Percentiles rank a stretch among this genome's conserved stretches.
phyloP scores from a whole-genome alignment of 1,140 invertebrate species.

The Orussus abietinus region DNA sequence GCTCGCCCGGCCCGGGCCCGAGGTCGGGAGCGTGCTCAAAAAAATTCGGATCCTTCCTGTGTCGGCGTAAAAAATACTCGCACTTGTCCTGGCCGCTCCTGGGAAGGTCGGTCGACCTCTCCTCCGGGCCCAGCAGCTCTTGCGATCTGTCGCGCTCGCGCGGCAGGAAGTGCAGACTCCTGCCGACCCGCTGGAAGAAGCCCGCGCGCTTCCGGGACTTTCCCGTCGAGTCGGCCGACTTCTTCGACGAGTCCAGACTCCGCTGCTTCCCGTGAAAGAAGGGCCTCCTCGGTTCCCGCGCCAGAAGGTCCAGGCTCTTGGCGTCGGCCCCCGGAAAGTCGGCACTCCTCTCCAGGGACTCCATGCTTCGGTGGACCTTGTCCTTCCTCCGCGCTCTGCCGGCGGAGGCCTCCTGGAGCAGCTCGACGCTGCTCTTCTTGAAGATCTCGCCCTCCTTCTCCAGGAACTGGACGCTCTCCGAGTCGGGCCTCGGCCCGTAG shows the following conservation, averaged over 20 bases:
- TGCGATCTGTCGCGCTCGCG: constrained; percentile 24
- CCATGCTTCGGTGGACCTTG: constrained; percentile 31
- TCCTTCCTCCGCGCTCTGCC: constrained; percentile 23
- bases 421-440: constrained; percentile 29
- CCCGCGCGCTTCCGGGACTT: constrained; percentile 28
- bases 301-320: constrained; percentile 31
- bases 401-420: constrained; percentile 20
- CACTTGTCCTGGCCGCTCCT: constrained; percentile 32
- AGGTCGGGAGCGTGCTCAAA: constrained; percentile 17
- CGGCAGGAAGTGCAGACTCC: constrained; percentile 36
- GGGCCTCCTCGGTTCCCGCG: constrained; percentile 19
- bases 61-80: constrained; percentile 34
- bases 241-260: constrained; percentile 31
- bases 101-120: constrained; percentile 14
- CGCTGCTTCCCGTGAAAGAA: constrained; percentile 29
- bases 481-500: constrained; percentile 16
- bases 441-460: constrained; percentile 37
- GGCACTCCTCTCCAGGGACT: constrained; percentile 28
- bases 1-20: background rate
- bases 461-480: constrained; percentile 30
- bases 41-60: constrained; percentile 26
- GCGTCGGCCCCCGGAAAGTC: constrained; percentile 21
- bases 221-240: constrained; percentile 18
- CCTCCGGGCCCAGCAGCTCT: constrained; percentile 16
- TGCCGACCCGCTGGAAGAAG: constrained; percentile 35